These are phyloP conservation scores for Drosophila nr. medialis DNA, from an alignment of 2,888 invertebrate species.

Conservation along the genomic window DNA sequence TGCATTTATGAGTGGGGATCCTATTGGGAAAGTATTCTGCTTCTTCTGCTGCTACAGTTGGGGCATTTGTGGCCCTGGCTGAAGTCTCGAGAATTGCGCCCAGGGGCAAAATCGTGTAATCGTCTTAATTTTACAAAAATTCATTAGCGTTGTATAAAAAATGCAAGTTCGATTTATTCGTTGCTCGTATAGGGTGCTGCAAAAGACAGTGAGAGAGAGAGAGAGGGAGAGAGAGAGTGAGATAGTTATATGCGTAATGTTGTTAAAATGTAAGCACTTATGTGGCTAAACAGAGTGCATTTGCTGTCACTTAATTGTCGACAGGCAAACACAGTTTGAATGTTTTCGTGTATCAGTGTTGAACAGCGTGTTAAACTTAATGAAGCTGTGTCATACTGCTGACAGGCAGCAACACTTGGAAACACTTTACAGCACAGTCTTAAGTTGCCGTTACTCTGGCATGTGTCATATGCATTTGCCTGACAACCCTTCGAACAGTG, in stretches of 20 bases:
- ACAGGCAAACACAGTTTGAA: slow-evolving; percentile 51
- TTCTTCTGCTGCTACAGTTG: slow-evolving; percentile 60
- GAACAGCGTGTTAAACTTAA: slow-evolving; percentile 51
- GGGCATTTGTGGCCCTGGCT: slow-evolving; percentile 56
- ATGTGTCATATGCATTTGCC: slow-evolving; percentile 77
- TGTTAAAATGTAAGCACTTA: slow-evolving; percentile 28
- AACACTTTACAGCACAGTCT: slow-evolving; percentile 41
- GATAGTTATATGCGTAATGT: background rate
- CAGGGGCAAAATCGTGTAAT: slow-evolving; percentile 33
- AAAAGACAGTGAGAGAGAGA: slow-evolving; percentile 22
- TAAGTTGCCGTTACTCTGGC: slow-evolving; percentile 47
- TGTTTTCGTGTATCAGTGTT: slow-evolving; percentile 29
- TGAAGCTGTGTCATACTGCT: slow-evolving; percentile 56
- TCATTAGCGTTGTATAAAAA: slow-evolving; percentile 55
- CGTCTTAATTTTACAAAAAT: slow-evolving; percentile 63
- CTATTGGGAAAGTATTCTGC: slow-evolving; percentile 59
- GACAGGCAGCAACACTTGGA: slow-evolving; percentile 26
- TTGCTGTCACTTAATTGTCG: slow-evolving; percentile 76
- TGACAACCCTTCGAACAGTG: slow-evolving; percentile 43
- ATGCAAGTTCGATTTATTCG: slow-evolving; percentile 72
- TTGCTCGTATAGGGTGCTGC: slow-evolving; percentile 66
- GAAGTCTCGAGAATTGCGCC: slow-evolving; percentile 53
- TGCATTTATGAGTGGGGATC: slow-evolving; percentile 87
- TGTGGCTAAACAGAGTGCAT: slow-evolving; percentile 60
- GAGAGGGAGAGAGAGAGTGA: slow-evolving; percentile 3